These are phyloP conservation scores for Pituophis catenifer DNA, from an alignment of 2,113 vertebrate species.

Conservation along the genomic window DNA sequence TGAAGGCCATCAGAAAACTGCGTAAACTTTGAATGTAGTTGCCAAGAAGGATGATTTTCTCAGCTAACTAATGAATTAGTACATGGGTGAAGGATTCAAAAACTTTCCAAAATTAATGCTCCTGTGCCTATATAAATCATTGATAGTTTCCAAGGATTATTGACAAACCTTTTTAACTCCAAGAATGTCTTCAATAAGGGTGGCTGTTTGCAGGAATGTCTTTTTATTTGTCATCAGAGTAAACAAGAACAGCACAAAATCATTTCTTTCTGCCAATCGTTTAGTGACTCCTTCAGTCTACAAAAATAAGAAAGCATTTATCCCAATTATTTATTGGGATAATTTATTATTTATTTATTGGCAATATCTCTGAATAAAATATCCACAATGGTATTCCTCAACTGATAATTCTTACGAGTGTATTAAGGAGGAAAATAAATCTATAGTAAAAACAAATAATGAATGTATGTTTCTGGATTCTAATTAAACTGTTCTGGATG, in stretches of 20 bases:
- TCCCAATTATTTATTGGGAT: not conserved
- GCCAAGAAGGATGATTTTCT: not conserved
- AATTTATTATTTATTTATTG: not conserved
- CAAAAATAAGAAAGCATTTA: conserved; percentile 20
- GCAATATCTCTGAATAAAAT: conserved; percentile 25
- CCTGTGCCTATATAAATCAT: not conserved
- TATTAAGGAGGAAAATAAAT: not conserved
- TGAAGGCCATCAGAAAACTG: not conserved
- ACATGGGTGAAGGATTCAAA: not conserved
- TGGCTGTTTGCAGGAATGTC: conserved; percentile 94
- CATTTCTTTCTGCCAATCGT: conserved; percentile 87
- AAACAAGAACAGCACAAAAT: conserved; percentile 93
- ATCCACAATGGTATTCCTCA: not conserved
- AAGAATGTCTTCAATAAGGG: conserved; percentile 91
- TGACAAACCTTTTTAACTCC: conserved; percentile 90
- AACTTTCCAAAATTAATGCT: not conserved
- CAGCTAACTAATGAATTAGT: not conserved
- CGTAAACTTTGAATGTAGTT: not conserved
- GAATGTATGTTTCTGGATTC: not conserved
- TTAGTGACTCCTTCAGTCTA: conserved; percentile 91
- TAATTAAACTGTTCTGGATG: not conserved
- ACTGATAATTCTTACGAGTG: not conserved
- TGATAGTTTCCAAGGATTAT: not conserved
- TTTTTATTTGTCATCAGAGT: conserved; percentile 96
- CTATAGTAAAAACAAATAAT: not conserved